A percentile compares a stretch with the other conserved stretches of the same genome.
Evolutionary conservation across 2,797 vertebrate genomes (phyloP).

Genomic region (Varecia variegata): DNA sequence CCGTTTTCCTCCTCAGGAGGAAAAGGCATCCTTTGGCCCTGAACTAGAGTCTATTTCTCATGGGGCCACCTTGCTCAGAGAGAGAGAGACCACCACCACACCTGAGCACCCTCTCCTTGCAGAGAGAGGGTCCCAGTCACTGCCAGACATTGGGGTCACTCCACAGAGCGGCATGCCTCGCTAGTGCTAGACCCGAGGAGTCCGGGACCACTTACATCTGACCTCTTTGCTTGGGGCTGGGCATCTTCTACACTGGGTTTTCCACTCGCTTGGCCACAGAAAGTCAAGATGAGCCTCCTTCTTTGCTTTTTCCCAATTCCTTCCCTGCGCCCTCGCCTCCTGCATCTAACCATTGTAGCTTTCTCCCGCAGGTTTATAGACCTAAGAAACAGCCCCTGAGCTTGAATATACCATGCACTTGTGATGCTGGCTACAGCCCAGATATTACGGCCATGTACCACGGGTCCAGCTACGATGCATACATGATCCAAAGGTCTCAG

Average conservation of each 20-base stretch:
- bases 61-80: slow-evolving; percentile 35
- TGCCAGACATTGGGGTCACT: slow-evolving; percentile 58
- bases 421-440: slow-evolving; percentile 82
- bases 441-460: slow-evolving; percentile 79
- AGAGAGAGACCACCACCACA: not conserved
- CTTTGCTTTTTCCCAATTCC: slow-evolving; percentile 50
- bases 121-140: slow-evolving; percentile 1
- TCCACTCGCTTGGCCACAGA: slow-evolving; percentile 37
- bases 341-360: slow-evolving; percentile 79
- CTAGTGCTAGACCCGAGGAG: not conserved
- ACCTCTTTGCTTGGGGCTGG: slow-evolving; percentile 66
- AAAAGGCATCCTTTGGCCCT: slow-evolving; percentile 19
- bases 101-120: slow-evolving; percentile 17
- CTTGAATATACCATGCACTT: slow-evolving; percentile 73
- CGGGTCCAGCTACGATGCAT: slow-evolving; percentile 76
- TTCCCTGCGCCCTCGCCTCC: slow-evolving; percentile 59
- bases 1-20: slow-evolving; percentile 22
- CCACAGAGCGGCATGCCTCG: slow-evolving; percentile 30
- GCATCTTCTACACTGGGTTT: slow-evolving; percentile 46
- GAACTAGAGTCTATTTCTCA: slow-evolving; percentile 10
- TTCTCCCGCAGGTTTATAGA: slow-evolving; percentile 81
- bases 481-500: slow-evolving; percentile 76
- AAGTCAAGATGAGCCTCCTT: slow-evolving; percentile 61
- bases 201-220: not conserved
- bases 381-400: slow-evolving; percentile 80